Percentiles rank a stretch among this genome's conserved stretches.
These are phyloP conservation scores for Tenodera sinensis DNA, from an alignment of 2,888 invertebrate species.

Conservation along the genomic window DNA sequence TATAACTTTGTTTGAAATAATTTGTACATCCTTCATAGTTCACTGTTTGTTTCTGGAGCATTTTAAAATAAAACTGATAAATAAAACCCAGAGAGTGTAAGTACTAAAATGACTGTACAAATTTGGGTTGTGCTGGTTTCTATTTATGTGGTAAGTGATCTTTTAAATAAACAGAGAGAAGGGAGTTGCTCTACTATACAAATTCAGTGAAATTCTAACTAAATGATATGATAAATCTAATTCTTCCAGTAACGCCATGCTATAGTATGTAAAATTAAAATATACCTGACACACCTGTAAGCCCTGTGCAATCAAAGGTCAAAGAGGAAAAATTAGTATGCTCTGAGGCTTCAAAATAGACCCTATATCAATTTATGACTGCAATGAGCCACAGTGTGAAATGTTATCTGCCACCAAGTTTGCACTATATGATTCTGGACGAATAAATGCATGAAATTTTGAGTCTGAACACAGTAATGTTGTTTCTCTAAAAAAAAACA, in stretches of 20 bases:
- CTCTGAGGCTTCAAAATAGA: neutral
- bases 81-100: neutral
- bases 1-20: neutral
- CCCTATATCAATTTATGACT: neutral
- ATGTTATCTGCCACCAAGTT: neutral
- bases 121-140: neutral
- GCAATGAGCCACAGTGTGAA: neutral
- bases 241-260: neutral
- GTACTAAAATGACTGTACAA: neutral
- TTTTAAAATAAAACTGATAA: neutral
- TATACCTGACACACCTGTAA: neutral
- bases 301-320: neutral
- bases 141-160: neutral
- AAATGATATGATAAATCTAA: neutral
- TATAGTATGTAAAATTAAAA: neutral
- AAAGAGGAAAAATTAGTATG: neutral
- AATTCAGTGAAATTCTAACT: neutral
- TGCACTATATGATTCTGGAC: neutral
- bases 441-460: neutral
- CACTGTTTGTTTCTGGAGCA: neutral
- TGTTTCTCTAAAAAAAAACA: neutral
- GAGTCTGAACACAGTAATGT: neutral
- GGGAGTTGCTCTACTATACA: neutral
- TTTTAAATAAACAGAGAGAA: neutral
- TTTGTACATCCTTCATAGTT: neutral